Evolutionary conservation across 2,113 vertebrate species (phyloP), one percentile per base, ranked within the genome.

Genomic region (Albula glossodonta): DNA sequence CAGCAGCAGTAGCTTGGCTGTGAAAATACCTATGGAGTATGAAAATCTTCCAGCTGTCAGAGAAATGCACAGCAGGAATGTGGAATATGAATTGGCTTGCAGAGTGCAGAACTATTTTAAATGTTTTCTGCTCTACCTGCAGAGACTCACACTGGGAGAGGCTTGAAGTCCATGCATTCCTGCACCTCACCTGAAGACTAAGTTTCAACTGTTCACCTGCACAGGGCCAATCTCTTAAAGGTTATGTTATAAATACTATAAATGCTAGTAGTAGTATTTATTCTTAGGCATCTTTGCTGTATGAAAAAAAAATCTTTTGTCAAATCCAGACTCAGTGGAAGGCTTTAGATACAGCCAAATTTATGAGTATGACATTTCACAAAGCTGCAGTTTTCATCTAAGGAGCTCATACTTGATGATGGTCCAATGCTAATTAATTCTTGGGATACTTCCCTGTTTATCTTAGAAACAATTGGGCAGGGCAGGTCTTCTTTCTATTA

Each of bases 11-110:
- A 8, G 19, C 63, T n/a, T 15, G 80, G 25, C 57, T 51, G 19
- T 77, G 74, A 78, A 78, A 51, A 48, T 77, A 70, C 25, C 60
- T 81, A 83, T n/a, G 56, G 66, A 87, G 48, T 60, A 56, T 17
- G 50, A 52, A 19, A 51, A 31, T 77, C 51, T 11, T 41, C 48
- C 88, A 87, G 84, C 31, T 5, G n/a, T 5, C 70, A 5, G n/a
- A 11, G 80, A 51, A 56, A 81, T 6, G 41, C 41, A 12, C 78
- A 53, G 50, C 78, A 87, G 84, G 87, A 91, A 91, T 88, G 88
- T 88, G 88, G 89, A 92, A 93, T 94, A 87, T 78, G 87, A 86
- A 81, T 83, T 86, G 89, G 90, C 88, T 90, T 88, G 85, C 80
- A 86, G 57, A 81, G 4, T 4, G 51, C 80, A 56, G 15, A 77